Conservation (phyloP, 1,140 invertebrate species). For the Platyscapa corneri region DNA sequence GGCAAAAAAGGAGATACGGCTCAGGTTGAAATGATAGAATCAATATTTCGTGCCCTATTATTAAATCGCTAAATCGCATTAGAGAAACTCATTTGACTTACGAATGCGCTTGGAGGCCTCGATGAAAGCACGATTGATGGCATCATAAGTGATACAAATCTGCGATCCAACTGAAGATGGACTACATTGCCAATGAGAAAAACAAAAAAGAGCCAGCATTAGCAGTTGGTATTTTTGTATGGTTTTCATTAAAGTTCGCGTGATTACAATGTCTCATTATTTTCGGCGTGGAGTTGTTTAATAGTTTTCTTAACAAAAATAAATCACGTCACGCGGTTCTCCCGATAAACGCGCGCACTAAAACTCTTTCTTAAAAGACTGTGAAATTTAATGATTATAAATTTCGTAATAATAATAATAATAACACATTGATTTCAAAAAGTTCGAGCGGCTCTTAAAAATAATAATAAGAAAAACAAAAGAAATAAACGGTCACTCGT, state of each 20-base stretch:
- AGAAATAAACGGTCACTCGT: slow-evolving; percentile 12
- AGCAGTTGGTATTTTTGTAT: not conserved
- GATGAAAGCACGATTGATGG: slow-evolving; percentile 90
- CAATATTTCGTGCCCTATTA: not conserved
- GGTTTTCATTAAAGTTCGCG: not conserved
- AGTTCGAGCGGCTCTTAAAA: slow-evolving; percentile 3
- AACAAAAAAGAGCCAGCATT: slow-evolving; percentile 34
- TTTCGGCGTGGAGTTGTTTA: not conserved
- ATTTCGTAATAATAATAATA: slow-evolving; percentile 7
- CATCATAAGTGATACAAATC: slow-evolving; percentile 93
- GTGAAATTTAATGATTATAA: not conserved
- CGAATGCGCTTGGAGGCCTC: slow-evolving; percentile 89
- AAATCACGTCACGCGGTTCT: not conserved
- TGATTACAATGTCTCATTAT: not conserved
- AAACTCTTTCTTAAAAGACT: not conserved
- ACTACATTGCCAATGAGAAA: slow-evolving; percentile 72
- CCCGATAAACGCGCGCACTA: not conserved
- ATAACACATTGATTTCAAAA: not conserved
- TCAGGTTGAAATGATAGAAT: not conserved
- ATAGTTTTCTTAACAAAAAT: not conserved
- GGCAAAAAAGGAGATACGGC: not conserved
- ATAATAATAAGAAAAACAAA: slow-evolving; percentile 17
- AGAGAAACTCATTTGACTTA: slow-evolving; percentile 65
- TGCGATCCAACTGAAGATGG: slow-evolving; percentile 79
- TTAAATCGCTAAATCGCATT: not conserved